Conservation (phyloP, 2,797 vertebrate species). For the Betta splendens region DNA sequence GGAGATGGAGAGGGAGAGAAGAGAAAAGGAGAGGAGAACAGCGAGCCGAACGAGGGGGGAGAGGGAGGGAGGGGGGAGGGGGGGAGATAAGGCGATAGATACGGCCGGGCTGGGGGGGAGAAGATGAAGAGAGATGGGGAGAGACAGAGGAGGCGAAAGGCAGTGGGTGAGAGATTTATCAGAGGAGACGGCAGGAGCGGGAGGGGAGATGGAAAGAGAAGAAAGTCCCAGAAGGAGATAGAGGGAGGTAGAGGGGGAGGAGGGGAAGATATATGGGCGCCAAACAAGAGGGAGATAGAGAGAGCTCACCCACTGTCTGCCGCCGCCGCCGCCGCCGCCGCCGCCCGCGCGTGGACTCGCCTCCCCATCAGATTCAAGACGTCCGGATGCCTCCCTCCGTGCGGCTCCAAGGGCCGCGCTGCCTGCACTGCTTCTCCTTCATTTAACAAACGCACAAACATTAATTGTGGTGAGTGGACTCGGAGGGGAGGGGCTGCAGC, state of each 20-base stretch:
- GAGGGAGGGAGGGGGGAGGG: conserved; percentile 10
- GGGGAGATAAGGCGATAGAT: conserved; percentile 40
- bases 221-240: conserved; percentile 24
- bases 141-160: conserved; percentile 56
- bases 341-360: conserved; percentile 46
- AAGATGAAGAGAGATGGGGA: conserved; percentile 41
- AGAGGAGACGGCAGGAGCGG: conserved; percentile 55
- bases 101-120: conserved; percentile 9
- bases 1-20: conserved; percentile 14
- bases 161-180: conserved; percentile 65
- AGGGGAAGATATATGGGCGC: conserved; percentile 34
- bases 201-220: conserved; percentile 42
- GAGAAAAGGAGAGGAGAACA: conserved; percentile 13
- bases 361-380: conserved; percentile 54
- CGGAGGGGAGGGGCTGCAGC: conserved; percentile 1
- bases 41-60: conserved; percentile 33
- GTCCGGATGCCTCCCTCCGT: conserved; percentile 1
- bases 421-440: conserved; percentile 20
- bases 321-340: conserved; percentile 24
- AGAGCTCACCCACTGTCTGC: conserved; percentile 48
- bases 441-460: conserved; percentile 37
- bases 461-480: conserved; percentile 48
- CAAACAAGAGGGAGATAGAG: conserved; percentile 54
- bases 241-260: conserved; percentile 22
- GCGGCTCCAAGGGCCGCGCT: conserved; percentile 13